These are phyloP conservation scores for Ictalurus punctatus DNA, from an alignment of 2,113 vertebrate species.

Conservation along the genomic window DNA sequence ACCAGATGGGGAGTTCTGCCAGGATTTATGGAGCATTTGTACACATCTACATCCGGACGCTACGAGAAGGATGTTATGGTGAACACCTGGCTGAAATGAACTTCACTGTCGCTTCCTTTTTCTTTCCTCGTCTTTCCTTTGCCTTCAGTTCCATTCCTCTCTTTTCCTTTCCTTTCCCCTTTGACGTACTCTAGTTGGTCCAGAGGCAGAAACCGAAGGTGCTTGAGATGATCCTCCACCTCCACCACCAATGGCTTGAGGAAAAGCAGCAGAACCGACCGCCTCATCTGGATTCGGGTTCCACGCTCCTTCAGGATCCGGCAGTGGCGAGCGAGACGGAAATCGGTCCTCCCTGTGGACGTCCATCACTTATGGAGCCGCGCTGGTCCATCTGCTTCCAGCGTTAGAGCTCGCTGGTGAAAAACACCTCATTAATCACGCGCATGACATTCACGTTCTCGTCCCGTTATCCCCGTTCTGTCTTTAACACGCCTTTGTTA, in stretches of 20 bases:
- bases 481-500: not conserved
- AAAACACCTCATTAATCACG: conserved; percentile 23
- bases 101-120: not conserved
- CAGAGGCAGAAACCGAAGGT: not conserved
- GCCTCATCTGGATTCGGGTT: conserved; percentile 60
- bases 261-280: conserved; percentile 58
- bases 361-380: conserved; percentile 51
- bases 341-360: conserved; percentile 41
- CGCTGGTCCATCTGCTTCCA: conserved; percentile 60
- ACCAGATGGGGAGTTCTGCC: conserved; percentile 14
- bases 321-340: conserved; percentile 54
- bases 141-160: not conserved
- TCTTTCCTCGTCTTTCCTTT: not conserved
- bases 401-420: conserved; percentile 54
- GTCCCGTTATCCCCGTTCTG: not conserved
- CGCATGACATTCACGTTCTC: conserved; percentile 1
- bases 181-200: not conserved
- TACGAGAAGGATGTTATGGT: conserved; percentile 31
- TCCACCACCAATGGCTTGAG: not conserved
- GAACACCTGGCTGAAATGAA: conserved; percentile 39
- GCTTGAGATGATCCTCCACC: not conserved
- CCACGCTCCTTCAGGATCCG: conserved; percentile 53
- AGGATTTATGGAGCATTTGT: conserved; percentile 29
- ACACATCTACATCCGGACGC: conserved; percentile 25
- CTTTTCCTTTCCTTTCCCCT: not conserved